Base-by-base conservation (phyloP, 2,113 vertebrate species). In the Nothocercus nigrocapillus region DNA sequence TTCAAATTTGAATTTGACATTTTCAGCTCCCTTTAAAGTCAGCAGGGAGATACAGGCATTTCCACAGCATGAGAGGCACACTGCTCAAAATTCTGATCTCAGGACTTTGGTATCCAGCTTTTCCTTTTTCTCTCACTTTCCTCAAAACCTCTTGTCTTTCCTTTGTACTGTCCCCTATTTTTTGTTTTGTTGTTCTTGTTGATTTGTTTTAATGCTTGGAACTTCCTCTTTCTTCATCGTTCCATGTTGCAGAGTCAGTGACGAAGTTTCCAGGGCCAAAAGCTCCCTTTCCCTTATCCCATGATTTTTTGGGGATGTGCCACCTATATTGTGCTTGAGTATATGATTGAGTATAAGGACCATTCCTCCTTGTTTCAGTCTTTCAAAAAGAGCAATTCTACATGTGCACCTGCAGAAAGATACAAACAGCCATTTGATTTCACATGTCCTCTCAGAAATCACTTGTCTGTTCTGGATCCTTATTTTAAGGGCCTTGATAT, bases 221-320 rank as follows among this genome's bases (percentile, higher is more conserved):
- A 40, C 15, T 54, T 19, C 2, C 5, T 38, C 18, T 38, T 74
- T 54, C 4, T 34, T 77, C 10, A 1, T 53, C 11, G 9, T 3
- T 61, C 27, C 3, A 3, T n/a, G 5, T 28, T 82, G 7, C 5
- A 49, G 13, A 59, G 75, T 32, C 17, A 64, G 1, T 5, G 16
- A 53, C 11, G 42, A 38, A 42, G 4, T 21, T 21, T 64, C 5
- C 44, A 66, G 38, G 66, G 3, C 4, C 2, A 22, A 66, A 85
- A 21, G 0, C 2, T n/a, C 1, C 4, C 5, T 2, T 2, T 63
- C 4, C 3, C 3, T 73, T 88, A 54, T 2, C 6, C 40, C 32
- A 19, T 25, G 7, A n/a, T 21, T 3, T 59, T 59, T 86, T 28
- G 56, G 42, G 11, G 30, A 32, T 21, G 13, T 13, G 2, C 10